Conservation (phyloP, 2,888 invertebrate species). For the Dioctria linearis region DNA sequence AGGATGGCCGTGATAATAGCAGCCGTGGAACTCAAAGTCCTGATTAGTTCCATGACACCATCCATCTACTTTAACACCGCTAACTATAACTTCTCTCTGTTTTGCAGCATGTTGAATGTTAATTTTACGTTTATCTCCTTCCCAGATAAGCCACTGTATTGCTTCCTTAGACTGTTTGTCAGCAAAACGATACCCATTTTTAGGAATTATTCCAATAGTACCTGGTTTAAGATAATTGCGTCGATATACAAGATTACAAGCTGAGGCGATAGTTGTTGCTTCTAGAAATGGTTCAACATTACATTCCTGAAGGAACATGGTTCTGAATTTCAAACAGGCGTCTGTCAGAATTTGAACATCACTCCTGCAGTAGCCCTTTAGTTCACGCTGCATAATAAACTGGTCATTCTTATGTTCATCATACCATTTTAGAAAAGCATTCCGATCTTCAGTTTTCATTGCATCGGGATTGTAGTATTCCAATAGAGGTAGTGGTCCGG, state of each 20-base stretch:
- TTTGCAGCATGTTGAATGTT: not conserved
- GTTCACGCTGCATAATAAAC: conserved; percentile 32
- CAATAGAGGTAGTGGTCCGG: not conserved
- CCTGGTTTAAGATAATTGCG: conserved; percentile 14
- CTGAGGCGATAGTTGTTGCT: conserved; percentile 20
- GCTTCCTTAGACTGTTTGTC: not conserved
- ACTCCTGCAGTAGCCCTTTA: conserved; percentile 40
- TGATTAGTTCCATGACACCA: not conserved
- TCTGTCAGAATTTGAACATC: conserved; percentile 47
- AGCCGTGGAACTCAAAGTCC: not conserved
- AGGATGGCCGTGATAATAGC: not conserved
- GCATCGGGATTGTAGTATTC: conserved; percentile 20
- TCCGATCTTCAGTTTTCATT: conserved; percentile 19
- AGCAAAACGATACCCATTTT: conserved; percentile 7
- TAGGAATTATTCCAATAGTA: conserved; percentile 13
- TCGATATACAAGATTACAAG: conserved; percentile 20
- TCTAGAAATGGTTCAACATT: conserved; percentile 24
- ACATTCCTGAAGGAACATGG: conserved; percentile 31
- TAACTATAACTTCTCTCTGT: not conserved
- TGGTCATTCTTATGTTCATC: conserved; percentile 18
- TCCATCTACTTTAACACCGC: not conserved
- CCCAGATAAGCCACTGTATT: conserved; percentile 1
- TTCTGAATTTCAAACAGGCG: conserved; percentile 48
- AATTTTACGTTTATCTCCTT: not conserved
- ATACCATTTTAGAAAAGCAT: conserved; percentile 22